phyloP scores from a whole-genome alignment of 2,888 invertebrate species.

The Icerya purchasi region DNA sequence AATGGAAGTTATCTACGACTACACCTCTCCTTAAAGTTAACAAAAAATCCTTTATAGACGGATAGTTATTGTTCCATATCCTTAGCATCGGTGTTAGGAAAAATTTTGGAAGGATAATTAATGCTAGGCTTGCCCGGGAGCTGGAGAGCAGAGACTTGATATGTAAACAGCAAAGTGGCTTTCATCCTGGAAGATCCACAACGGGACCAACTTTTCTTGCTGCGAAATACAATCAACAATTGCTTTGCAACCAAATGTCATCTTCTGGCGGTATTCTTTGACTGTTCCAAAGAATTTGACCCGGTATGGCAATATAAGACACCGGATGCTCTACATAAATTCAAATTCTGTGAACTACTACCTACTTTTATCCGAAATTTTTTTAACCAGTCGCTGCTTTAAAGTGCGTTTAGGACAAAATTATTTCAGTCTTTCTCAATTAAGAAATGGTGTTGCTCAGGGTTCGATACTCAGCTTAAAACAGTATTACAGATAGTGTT shows the following conservation, averaged over 20 bases:
- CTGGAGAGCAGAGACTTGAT: background rate
- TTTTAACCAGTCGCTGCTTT: background rate
- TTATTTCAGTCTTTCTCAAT: background rate
- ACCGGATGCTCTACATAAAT: background rate
- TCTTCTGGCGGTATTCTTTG: too few relatives aligned
- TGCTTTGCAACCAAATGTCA: background rate
- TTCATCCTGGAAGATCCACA: background rate
- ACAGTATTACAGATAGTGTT: background rate
- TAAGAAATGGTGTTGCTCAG: background rate
- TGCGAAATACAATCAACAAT: background rate
- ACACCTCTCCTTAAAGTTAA: too few relatives aligned
- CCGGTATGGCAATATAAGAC: background rate
- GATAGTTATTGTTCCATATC: background rate
- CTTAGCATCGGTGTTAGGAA: background rate
- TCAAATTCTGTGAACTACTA: background rate
- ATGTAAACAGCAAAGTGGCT: background rate
- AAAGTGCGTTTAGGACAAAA: background rate
- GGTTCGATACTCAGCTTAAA: background rate
- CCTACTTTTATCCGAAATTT: too few relatives aligned
- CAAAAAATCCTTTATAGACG: background rate
- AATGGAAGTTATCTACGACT: background rate
- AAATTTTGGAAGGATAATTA: background rate
- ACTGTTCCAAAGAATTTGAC: background rate
- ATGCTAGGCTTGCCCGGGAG: background rate
- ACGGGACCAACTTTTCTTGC: background rate